Conservation (phyloP, 2,888 invertebrate species). For the Napeogenes sylphis region DNA sequence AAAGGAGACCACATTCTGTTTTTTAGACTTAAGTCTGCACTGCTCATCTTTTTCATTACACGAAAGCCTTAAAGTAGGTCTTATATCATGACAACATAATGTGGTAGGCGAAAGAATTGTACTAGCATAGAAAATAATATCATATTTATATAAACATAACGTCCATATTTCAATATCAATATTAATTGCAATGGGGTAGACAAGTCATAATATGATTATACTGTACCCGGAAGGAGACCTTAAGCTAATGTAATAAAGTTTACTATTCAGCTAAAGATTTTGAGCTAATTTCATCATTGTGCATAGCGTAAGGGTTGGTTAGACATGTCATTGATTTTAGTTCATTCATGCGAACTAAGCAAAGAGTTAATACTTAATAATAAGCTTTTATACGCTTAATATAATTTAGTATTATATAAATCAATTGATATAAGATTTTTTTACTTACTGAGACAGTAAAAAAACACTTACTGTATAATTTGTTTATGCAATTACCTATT, state of each 20-base stretch:
- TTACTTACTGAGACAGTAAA: no score
- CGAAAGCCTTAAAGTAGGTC: not conserved
- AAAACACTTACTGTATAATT: no score
- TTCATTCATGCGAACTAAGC: slow-evolving; percentile 5
- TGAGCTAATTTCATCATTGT: slow-evolving; percentile 10
- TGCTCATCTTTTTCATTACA: not conserved
- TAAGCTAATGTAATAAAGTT: not conserved
- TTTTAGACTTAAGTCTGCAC: not conserved
- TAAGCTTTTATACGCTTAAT: not conserved
- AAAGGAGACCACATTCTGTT: not conserved
- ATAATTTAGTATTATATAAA: not conserved
- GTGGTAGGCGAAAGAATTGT: slow-evolving; percentile 18
- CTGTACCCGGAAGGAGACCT: not conserved
- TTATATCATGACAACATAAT: slow-evolving; percentile 12
- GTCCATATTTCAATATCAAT: slow-evolving; percentile 1
- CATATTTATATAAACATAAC: slow-evolving; percentile 3
- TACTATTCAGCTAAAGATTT: not conserved
- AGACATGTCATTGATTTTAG: slow-evolving; percentile 18
- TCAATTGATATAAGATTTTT: no score
- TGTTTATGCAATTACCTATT: no score
- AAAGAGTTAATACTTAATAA: no score
- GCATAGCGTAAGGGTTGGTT: slow-evolving; percentile 6
- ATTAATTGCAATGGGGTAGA: slow-evolving; percentile 3
- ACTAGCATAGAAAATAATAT: slow-evolving; percentile 10
- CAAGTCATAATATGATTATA: not conserved